Evolutionary conservation across 2,113 vertebrate species (phyloP).

Genomic region (Pygoscelis adeliae): DNA sequence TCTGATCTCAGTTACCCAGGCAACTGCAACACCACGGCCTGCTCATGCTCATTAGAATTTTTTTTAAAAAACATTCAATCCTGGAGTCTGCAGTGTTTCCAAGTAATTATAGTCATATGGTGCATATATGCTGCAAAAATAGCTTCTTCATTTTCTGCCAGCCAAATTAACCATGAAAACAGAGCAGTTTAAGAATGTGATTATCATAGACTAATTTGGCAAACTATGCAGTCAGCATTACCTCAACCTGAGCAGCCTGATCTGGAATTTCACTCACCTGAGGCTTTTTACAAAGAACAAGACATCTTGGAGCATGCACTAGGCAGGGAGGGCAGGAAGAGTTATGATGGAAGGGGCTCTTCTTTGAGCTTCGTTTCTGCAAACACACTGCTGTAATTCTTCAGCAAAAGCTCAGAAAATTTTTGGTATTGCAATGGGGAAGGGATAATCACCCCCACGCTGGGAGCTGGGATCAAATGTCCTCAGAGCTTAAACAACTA

Average conservation of each 20-base stretch:
- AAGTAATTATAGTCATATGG: conserved; percentile 54
- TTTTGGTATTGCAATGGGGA: neutral
- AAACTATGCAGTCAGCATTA: neutral
- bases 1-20: conserved; percentile 68
- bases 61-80: conserved; percentile 8
- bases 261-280: neutral
- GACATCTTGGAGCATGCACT: neutral
- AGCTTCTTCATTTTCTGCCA: conserved; percentile 18
- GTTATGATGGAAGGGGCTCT: neutral
- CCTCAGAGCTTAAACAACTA: neutral
- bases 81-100: conserved; percentile 22
- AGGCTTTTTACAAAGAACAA: neutral
- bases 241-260: neutral
- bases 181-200: conserved; percentile 7
- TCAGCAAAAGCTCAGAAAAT: neutral
- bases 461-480: neutral
- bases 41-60: conserved; percentile 16
- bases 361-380: neutral
- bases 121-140: conserved; percentile 40
- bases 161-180: conserved; percentile 37
- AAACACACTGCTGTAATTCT: neutral
- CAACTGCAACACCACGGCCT: conserved; percentile 56
- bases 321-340: neutral
- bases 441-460: neutral
- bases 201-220: conserved; percentile 35